Evolutionary conservation across 2,113 vertebrate genomes (phyloP).

Genomic region (Xiphophorus maculatus): DNA sequence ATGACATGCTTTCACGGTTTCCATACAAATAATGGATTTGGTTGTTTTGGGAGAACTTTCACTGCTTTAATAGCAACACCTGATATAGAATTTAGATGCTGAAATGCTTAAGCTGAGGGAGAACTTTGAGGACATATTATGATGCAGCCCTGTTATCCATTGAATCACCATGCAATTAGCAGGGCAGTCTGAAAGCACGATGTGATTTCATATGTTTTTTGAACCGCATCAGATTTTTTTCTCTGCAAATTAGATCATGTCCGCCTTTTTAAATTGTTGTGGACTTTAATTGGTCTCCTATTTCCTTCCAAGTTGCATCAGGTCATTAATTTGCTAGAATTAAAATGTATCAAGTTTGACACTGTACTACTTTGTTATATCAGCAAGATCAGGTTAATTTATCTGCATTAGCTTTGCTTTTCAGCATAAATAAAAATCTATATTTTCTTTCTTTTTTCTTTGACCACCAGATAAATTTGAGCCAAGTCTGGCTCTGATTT

Average conservation of each 20-base stretch:
- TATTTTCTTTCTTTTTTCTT: slow-evolving; percentile 2
- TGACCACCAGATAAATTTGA: slow-evolving; percentile 21
- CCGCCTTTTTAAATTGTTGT: slow-evolving; percentile 14
- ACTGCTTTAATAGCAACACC: not conserved
- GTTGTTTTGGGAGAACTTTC: not conserved
- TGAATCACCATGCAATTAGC: not conserved
- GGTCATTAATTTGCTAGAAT: slow-evolving; percentile 19
- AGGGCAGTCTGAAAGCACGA: not conserved
- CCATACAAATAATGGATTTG: not conserved
- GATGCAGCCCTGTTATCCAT: not conserved
- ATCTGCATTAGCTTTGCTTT: slow-evolving; percentile 28
- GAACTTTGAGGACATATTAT: not conserved
- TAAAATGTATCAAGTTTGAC: slow-evolving; percentile 11
- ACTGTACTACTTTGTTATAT: not conserved
- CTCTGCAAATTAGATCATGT: not conserved
- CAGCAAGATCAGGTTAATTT: slow-evolving; percentile 31
- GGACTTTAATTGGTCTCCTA: not conserved
- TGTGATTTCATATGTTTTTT: not conserved
- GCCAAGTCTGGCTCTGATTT: slow-evolving; percentile 49
- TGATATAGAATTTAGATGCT: not conserved
- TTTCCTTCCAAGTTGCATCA: slow-evolving; percentile 22
- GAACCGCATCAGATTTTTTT: not conserved
- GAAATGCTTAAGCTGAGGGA: not conserved
- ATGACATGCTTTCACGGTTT: not conserved
- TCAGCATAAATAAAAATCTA: slow-evolving; percentile 27